Percentiles rank a stretch among this genome's conserved stretches.
These are phyloP conservation scores for Lathronympha strigana DNA, from an alignment of 2,888 invertebrate genomes.

Conservation along the genomic window DNA sequence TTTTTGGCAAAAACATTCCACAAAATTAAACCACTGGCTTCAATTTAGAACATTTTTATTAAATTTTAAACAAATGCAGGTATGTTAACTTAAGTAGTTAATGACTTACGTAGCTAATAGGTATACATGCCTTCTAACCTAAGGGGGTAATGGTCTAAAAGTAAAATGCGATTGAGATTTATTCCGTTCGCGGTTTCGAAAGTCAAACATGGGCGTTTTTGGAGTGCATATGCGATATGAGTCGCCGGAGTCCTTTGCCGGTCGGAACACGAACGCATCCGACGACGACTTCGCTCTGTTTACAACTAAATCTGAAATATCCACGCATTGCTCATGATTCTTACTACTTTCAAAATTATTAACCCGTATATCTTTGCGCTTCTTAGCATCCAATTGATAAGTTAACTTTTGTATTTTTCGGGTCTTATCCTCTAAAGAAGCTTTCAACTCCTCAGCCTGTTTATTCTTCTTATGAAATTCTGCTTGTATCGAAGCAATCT, in stretches of 20 bases:
- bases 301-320: conserved; percentile 73
- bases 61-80: conserved; percentile 95
- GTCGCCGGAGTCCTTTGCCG: conserved; percentile 66
- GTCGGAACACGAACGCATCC: conserved; percentile 72
- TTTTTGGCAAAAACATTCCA: conserved; percentile 97
- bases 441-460: conserved; percentile 74
- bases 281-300: conserved; percentile 65
- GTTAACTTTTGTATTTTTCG: conserved; percentile 78
- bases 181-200: conserved; percentile 64
- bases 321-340: conserved; percentile 70
- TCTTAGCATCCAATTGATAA: conserved; percentile 74
- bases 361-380: conserved; percentile 68
- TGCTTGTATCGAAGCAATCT: conserved; percentile 69
- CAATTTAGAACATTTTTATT: conserved; percentile 97
- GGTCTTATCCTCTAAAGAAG: conserved; percentile 72
- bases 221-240: conserved; percentile 67
- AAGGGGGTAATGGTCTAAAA: conserved; percentile 68
- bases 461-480: conserved; percentile 76
- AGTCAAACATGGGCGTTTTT: conserved; percentile 75
- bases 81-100: conserved; percentile 53
- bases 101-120: conserved; percentile 11
- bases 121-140: conserved; percentile 44
- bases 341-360: conserved; percentile 59
- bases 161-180: conserved; percentile 64
- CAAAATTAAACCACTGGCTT: conserved; percentile 94